Conservation (phyloP, 2,888 invertebrate genomes). For the Pandemis cinnamomeana region DNA sequence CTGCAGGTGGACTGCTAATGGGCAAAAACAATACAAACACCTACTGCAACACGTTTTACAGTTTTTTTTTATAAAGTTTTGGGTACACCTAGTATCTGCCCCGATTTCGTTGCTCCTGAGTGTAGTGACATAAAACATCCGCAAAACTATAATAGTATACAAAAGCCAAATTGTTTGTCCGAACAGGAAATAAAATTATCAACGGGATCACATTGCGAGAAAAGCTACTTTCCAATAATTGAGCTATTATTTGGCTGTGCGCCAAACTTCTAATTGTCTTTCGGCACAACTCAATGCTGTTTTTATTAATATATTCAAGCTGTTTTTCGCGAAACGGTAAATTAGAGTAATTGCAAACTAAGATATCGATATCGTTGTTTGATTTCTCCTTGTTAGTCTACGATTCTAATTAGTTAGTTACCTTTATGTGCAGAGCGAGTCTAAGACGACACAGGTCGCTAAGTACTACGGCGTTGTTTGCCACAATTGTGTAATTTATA, state of each 20-base stretch:
- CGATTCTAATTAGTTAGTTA: slow-evolving; percentile 34
- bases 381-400: slow-evolving; percentile 14
- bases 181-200: not conserved
- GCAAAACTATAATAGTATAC: no score
- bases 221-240: not conserved
- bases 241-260: not conserved
- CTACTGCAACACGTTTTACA: no score
- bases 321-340: slow-evolving; percentile 1
- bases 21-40: no score
- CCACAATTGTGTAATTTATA: slow-evolving; percentile 33
- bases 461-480: slow-evolving; percentile 31
- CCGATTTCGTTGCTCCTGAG: no score
- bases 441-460: slow-evolving; percentile 32
- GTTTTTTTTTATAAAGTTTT: no score
- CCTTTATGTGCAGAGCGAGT: slow-evolving; percentile 30
- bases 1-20: no score
- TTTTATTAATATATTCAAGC: not conserved
- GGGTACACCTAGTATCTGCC: no score
- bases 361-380: slow-evolving; percentile 11
- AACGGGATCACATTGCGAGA: not conserved
- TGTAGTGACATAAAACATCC: no score
- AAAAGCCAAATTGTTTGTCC: not conserved
- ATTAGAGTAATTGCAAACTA: not conserved
- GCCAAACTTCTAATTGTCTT: slow-evolving; percentile 8
- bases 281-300: not conserved